phyloP scores from a whole-genome alignment of 2,113 vertebrate species.

The Tetrax tetrax region DNA sequence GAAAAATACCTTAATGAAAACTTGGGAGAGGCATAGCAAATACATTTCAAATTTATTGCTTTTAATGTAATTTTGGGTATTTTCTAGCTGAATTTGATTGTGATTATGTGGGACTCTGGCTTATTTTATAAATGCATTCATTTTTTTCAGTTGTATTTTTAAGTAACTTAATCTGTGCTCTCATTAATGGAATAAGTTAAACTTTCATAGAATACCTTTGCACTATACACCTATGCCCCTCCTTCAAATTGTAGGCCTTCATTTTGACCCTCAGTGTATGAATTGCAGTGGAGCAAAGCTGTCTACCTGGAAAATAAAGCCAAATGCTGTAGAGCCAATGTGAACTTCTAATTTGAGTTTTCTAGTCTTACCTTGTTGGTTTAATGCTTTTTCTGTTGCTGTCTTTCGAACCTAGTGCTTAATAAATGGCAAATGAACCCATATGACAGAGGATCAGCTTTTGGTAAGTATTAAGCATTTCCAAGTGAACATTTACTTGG shows the following conservation, averaged over 20 bases:
- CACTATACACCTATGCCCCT: neutral
- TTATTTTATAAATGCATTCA: neutral
- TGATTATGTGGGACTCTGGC: neutral
- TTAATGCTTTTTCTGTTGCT: neutral
- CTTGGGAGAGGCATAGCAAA: neutral
- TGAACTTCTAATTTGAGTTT: neutral
- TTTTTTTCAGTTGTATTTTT: neutral
- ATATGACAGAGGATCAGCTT: constrained; percentile 93
- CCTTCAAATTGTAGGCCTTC: neutral
- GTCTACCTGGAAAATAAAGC: neutral
- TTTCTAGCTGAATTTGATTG: neutral
- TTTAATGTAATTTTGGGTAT: neutral
- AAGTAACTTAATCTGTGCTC: neutral
- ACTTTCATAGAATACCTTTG: neutral
- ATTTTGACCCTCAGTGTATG: neutral
- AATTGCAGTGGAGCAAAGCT: neutral
- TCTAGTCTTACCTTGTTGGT: neutral
- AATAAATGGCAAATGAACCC: constrained; percentile 99
- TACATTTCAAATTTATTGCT: neutral
- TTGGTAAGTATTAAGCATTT: no score
- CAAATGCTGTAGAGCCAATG: neutral
- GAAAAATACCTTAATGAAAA: neutral
- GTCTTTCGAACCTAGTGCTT: constrained; percentile 80
- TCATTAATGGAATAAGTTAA: neutral
- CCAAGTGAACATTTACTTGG: no score